Conservation (phyloP, 2,113 vertebrate genomes). For the Notothenia coriiceps region DNA sequence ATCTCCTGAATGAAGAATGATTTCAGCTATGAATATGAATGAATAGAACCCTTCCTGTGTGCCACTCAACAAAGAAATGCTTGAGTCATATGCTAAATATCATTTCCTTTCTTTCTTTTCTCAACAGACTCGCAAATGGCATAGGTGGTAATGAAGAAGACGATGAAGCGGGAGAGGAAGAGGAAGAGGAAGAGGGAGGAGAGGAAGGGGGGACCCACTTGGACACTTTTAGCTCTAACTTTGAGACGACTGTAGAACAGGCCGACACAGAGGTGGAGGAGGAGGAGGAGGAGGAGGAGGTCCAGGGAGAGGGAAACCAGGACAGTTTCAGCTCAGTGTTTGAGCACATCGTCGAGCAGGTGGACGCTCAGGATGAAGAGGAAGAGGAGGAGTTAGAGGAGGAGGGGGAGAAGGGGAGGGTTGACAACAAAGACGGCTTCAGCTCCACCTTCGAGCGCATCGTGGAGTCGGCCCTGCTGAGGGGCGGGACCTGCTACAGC, state of each 20-base stretch:
- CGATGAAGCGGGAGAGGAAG: conserved; percentile 62
- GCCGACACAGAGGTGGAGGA: conserved; percentile 80
- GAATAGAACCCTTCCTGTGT: background rate
- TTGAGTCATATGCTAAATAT: conserved; percentile 6
- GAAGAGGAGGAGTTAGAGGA: conserved; percentile 85
- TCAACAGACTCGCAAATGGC: conserved; percentile 60
- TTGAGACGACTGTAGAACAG: conserved; percentile 81
- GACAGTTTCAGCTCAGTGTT: conserved; percentile 95
- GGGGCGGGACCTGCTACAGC: conserved; percentile 94
- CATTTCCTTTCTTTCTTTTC: conserved; percentile 34
- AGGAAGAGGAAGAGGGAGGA: conserved; percentile 56
- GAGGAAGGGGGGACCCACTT: conserved; percentile 61
- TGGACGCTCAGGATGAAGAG: conserved; percentile 83
- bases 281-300: conserved; percentile 71
- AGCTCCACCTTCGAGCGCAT: conserved; percentile 97
- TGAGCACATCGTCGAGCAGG: conserved; percentile 95
- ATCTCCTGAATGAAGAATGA: conserved; percentile 26
- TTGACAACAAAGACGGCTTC: conserved; percentile 94
- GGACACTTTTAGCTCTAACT: conserved; percentile 85
- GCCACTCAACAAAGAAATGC: conserved; percentile 6
- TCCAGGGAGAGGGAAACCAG: conserved; percentile 79
- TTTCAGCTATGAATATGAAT: conserved; percentile 41
- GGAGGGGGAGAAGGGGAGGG: conserved; percentile 81
- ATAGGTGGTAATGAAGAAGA: conserved; percentile 63
- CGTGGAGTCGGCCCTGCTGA: conserved; percentile 94